Conservation (phyloP, 2,113 vertebrate genomes). For the Sciurus niger region DNA sequence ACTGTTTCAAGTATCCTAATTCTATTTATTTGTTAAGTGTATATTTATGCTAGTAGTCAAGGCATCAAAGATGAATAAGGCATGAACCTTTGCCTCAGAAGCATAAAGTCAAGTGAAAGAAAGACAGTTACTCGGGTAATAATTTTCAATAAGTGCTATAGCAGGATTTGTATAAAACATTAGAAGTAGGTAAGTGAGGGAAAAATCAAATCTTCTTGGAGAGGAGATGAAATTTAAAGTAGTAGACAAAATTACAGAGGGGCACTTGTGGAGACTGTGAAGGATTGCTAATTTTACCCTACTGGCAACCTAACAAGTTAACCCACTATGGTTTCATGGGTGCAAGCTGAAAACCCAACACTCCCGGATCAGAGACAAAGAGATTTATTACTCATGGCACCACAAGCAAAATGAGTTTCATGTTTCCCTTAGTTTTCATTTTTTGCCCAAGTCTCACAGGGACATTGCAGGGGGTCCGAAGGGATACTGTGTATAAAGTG, state of each 20-base stretch:
- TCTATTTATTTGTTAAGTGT: constrained; percentile 7
- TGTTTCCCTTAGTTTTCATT: not conserved
- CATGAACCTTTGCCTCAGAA: not conserved
- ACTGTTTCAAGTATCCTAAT: not conserved
- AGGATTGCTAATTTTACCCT: not conserved
- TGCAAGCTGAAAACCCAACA: constrained; percentile 11
- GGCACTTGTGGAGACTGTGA: not conserved
- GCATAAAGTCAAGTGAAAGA: not conserved
- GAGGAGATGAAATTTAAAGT: constrained; percentile 18
- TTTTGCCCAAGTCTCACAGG: not conserved
- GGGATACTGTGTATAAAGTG: not conserved
- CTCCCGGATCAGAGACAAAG: not conserved
- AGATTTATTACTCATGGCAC: not conserved
- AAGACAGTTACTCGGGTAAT: constrained; percentile 26
- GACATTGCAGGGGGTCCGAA: not conserved
- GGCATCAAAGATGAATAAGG: constrained; percentile 3
- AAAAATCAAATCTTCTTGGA: not conserved
- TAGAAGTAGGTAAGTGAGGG: not conserved
- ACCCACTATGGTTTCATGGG: not conserved
- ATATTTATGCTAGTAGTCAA: not conserved
- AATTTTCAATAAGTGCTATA: not conserved
- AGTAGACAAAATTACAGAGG: not conserved
- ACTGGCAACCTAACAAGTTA: not conserved
- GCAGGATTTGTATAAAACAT: not conserved
- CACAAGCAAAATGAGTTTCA: not conserved